Evolutionary conservation across 1,140 invertebrate genomes (phyloP), one percentile per base, ranked within the genome.

Genomic region (Hesperophylax magnus): DNA sequence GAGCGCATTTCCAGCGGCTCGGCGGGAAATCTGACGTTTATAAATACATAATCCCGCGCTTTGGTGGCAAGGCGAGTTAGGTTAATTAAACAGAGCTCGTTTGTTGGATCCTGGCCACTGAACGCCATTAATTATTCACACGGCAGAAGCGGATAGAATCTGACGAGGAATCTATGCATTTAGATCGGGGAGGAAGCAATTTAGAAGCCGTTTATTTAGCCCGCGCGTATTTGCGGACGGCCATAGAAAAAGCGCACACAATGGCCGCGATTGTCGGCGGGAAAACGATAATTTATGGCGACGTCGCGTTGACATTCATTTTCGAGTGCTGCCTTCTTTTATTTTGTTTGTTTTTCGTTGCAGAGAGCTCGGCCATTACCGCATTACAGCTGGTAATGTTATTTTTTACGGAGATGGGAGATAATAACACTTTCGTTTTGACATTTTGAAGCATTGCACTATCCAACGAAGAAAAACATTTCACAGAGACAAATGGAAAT

Each of bases 61-160:
- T 60, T 61, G 52, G 76, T 65, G 60, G 76, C 76, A 39, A 27
- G 18, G 39, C 81, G 78, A 82, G 81, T 82, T 82, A 82, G 74
- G 81, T 79, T 76, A 82, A 82, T 82, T 82, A 82, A 82, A 82
- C 71, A 82, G 81, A 77, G 81, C 81, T 82, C 81, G 81, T 82
- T 82, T 82, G 81, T 79, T 79, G 77, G 77, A 67, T 63, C 22
- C 76, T 52, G 39, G 31, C 18, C 61, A 78, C 53, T 60, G 81
- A 77, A 76, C 67, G 81, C 79, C 81, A 82, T 82, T 76, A 82
- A 82, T 82, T 82, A 82, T 79, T 79, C 81, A 82, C 78, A 82
- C 81, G 77, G 74, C 39, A 79, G 77, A 77, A 52, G 54, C 31
- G 65, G 77, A 56, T 63, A 34, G 65, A 79, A 69, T 27, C 47